Conservation (phyloP, 2,113 vertebrate species). For the Petrocephalus zakoni region DNA sequence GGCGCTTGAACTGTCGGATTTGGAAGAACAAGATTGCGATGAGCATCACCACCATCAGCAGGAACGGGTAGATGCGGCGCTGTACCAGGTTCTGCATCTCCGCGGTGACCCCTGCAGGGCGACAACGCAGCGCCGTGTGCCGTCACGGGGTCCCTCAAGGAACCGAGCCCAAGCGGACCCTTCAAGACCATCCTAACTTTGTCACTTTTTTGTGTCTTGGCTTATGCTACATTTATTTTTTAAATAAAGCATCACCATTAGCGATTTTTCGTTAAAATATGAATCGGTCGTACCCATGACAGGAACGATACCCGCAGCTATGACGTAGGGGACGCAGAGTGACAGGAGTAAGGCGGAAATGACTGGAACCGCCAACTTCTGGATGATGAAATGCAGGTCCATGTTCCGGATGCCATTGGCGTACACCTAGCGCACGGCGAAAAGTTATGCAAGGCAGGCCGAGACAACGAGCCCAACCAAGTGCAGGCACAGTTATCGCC, state of each 20-base stretch:
- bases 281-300: conserved; percentile 69
- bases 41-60: conserved; percentile 92
- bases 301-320: conserved; percentile 83
- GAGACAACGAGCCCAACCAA: neutral
- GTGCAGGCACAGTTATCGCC: neutral
- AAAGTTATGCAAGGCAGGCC: neutral
- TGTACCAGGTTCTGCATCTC: conserved; percentile 97
- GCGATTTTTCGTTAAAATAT: neutral
- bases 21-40: conserved; percentile 96
- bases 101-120: conserved; percentile 74
- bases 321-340: conserved; percentile 88
- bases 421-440: conserved; percentile 70
- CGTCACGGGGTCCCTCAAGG: neutral
- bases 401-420: conserved; percentile 98
- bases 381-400: conserved; percentile 93
- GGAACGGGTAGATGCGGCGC: conserved; percentile 93
- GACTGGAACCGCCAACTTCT: conserved; percentile 87
- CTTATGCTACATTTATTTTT: neutral
- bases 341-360: conserved; percentile 90
- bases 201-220: neutral
- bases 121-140: conserved; percentile 16
- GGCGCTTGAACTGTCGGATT: conserved; percentile 97
- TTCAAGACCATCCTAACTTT: neutral
- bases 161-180: neutral
- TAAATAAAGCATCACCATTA: neutral